Conservation (phyloP, 2,113 vertebrate species). For the Bufo gargarizans region DNA sequence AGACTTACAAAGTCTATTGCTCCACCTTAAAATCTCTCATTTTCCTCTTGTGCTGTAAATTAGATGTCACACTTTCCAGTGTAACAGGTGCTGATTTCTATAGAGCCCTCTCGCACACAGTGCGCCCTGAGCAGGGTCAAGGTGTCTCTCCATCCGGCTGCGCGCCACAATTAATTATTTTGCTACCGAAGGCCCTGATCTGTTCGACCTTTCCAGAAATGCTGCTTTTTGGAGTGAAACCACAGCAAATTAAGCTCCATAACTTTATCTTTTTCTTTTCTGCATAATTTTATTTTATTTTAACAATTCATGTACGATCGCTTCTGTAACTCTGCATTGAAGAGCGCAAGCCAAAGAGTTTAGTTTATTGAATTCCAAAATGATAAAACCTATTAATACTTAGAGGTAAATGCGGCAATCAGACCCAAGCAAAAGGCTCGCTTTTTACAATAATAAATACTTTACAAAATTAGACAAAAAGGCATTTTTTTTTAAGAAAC, state of each 20-base stretch:
- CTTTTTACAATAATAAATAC: too few relatives aligned
- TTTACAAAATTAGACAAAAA: too few relatives aligned
- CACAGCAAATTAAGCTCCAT: background rate
- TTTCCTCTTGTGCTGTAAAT: constrained; percentile 6
- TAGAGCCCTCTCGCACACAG: background rate
- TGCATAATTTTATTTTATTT: background rate
- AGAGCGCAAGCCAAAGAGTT: too few relatives aligned
- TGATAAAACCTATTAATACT: too few relatives aligned
- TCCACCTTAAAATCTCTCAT: background rate
- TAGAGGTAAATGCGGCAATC: too few relatives aligned
- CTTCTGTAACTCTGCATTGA: background rate
- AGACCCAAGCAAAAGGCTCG: too few relatives aligned
- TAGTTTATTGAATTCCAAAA: too few relatives aligned
- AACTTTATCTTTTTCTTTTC: background rate
- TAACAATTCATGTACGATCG: background rate
- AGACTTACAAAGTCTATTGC: background rate
- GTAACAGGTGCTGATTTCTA: constrained; percentile 34
- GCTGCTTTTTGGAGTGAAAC: background rate
- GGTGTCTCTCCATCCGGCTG: constrained; percentile 3
- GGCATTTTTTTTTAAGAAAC: too few relatives aligned
- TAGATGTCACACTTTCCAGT: background rate
- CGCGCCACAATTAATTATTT: constrained; percentile 38
- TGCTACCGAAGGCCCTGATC: constrained; percentile 29
- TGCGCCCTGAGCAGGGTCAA: constrained; percentile 28
- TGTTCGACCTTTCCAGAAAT: constrained; percentile 23